These are phyloP conservation scores for Enteromius unitaeniatus DNA, from an alignment of 2,797 vertebrate species.

Conservation along the genomic window DNA sequence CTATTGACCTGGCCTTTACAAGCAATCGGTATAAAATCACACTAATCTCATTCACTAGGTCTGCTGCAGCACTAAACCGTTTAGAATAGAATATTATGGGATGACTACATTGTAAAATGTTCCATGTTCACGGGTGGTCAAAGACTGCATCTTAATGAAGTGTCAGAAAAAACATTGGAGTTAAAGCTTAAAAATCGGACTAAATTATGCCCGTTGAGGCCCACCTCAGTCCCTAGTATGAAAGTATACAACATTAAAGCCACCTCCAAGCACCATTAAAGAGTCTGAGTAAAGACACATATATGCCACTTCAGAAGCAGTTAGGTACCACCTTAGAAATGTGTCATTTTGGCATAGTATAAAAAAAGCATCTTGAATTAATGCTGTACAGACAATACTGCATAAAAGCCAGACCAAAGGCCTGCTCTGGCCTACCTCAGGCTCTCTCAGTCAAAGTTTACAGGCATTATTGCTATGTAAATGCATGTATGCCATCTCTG, in stretches of 20 bases:
- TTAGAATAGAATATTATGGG: slow-evolving; percentile 25
- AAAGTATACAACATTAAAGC: not conserved
- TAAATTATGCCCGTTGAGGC: not conserved
- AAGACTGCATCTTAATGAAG: not conserved
- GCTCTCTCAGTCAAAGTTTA: not conserved
- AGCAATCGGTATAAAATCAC: slow-evolving; percentile 37
- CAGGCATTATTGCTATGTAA: not conserved
- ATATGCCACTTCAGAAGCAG: not conserved
- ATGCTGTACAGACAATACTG: not conserved
- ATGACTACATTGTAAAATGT: slow-evolving; percentile 1
- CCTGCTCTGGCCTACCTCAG: not conserved
- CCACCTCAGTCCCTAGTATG: not conserved
- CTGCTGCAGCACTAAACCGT: slow-evolving; percentile 7
- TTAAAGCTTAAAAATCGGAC: not conserved
- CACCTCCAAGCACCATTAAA: not conserved
- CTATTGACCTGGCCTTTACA: slow-evolving; percentile 60
- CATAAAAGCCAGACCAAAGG: not conserved
- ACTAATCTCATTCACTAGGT: slow-evolving; percentile 52
- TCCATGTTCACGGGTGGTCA: not conserved
- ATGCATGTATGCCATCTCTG: not conserved
- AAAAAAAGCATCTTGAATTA: not conserved
- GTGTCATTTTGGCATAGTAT: not conserved
- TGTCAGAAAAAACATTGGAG: not conserved
- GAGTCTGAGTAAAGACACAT: not conserved
- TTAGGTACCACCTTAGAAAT: not conserved